Evolutionary conservation across 2,888 invertebrate species (phyloP).

Genomic region (Arrhopalites spinosus): DNA sequence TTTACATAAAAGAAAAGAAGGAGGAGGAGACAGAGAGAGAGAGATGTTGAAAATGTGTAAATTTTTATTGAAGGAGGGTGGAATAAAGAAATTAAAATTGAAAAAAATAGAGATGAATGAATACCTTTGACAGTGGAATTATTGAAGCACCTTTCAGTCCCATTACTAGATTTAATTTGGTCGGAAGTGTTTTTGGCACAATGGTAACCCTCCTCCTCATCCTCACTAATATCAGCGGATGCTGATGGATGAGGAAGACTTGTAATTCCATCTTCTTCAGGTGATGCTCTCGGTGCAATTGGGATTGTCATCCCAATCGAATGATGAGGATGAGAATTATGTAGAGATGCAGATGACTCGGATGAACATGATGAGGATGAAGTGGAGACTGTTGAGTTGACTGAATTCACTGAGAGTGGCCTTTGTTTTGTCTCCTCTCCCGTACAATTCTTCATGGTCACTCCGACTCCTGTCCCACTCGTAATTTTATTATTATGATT

Average conservation of each 20-base stretch:
- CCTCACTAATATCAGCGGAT: slow-evolving; percentile 55
- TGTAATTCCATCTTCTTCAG: slow-evolving; percentile 69
- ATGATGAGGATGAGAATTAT: slow-evolving; percentile 2
- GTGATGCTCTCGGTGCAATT: slow-evolving; percentile 83
- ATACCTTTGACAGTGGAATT: slow-evolving; percentile 55
- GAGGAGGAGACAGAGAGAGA: not conserved
- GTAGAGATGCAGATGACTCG: slow-evolving; percentile 59
- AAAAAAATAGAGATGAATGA: not conserved
- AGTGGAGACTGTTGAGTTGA: slow-evolving; percentile 71
- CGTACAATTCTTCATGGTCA: slow-evolving; percentile 15
- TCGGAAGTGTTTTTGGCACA: slow-evolving; percentile 45
- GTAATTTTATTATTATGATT: not conserved
- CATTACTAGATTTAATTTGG: slow-evolving; percentile 38
- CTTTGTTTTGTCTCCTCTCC: slow-evolving; percentile 59
- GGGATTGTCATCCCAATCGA: slow-evolving; percentile 67
- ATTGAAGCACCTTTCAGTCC: slow-evolving; percentile 55
- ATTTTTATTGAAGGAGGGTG: too few species aligned
- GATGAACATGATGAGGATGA: slow-evolving; percentile 59
- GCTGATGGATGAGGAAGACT: too few species aligned
- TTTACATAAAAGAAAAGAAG: too few species aligned
- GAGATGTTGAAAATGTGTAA: not conserved
- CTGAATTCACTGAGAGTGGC: slow-evolving; percentile 71
- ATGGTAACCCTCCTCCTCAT: slow-evolving; percentile 40
- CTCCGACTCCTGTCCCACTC: not conserved
- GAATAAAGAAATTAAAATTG: not conserved